Evolutionary conservation across 2,797 vertebrate species (phyloP).

Genomic region (Trichosurus vulpecula): DNA sequence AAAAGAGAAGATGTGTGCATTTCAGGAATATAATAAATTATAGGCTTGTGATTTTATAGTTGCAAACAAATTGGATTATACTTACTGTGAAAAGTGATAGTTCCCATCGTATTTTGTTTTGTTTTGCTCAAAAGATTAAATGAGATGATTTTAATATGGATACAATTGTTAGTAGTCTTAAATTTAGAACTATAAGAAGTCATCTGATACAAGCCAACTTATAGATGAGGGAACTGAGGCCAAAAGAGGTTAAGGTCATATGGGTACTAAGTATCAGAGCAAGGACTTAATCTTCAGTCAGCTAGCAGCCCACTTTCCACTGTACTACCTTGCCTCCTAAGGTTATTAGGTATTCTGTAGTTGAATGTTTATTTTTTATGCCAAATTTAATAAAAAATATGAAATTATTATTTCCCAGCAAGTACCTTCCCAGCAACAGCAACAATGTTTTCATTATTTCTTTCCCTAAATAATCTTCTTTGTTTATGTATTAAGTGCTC

Average conservation of each 20-base stretch:
- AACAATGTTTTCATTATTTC: background rate
- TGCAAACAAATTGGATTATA: too few species aligned
- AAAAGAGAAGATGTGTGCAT: slow-evolving; percentile 3
- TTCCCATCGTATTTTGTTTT: slow-evolving; percentile 29
- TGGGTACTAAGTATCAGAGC: too few species aligned
- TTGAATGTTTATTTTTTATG: slow-evolving; percentile 43
- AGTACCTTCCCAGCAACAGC: background rate
- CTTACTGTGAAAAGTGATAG: too few species aligned
- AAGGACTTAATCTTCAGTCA: too few species aligned
- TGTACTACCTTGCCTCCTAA: background rate
- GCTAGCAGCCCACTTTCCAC: too few species aligned
- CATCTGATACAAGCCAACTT: too few species aligned
- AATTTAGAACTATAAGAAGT: too few species aligned
- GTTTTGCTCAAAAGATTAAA: slow-evolving; percentile 55
- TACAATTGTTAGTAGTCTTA: slow-evolving; percentile 26
- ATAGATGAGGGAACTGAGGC: too few species aligned
- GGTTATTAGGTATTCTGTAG: slow-evolving; percentile 16
- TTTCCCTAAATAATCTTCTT: background rate
- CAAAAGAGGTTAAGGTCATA: too few species aligned
- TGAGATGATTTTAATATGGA: slow-evolving; percentile 48
- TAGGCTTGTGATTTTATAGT: background rate
- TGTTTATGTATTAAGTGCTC: background rate
- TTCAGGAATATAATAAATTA: slow-evolving; percentile 8
- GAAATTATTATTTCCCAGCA: slow-evolving; percentile 14
- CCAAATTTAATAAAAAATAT: slow-evolving; percentile 36